Evolutionary conservation across 1,140 invertebrate genomes (phyloP).

Genomic region (Temnothorax nylanderi): DNA sequence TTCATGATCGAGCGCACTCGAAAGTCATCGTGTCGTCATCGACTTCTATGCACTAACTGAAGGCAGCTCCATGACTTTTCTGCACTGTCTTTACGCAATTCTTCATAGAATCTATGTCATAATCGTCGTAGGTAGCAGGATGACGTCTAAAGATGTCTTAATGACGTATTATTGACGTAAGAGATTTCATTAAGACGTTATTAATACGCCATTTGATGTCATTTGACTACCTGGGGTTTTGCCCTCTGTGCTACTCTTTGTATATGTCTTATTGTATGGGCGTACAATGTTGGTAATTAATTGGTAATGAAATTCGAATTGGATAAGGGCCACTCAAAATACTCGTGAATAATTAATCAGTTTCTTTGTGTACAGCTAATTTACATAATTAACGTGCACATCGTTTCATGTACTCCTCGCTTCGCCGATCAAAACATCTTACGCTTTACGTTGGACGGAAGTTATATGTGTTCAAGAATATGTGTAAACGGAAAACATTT

Average conservation of each 20-base stretch:
- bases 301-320: neutral
- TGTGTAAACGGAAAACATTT: neutral
- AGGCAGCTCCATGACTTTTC: slow-evolving; percentile 14
- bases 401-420: neutral
- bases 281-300: neutral
- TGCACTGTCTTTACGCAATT: slow-evolving; percentile 23
- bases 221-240: too few relatives aligned
- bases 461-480: neutral
- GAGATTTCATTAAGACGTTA: too few relatives aligned
- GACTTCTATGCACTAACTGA: slow-evolving; percentile 15
- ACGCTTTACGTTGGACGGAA: neutral
- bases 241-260: neutral
- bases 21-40: slow-evolving; percentile 20
- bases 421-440: neutral
- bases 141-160: too few relatives aligned
- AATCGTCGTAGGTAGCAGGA: neutral
- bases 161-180: too few relatives aligned
- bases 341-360: neutral
- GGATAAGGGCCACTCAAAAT: neutral
- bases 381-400: neutral
- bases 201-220: too few relatives aligned
- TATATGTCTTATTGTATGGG: neutral
- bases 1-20: slow-evolving; percentile 15
- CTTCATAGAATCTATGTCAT: neutral
- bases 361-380: neutral